Conservation (phyloP, 2,797 vertebrate species). For the Smutsia temminckii region DNA sequence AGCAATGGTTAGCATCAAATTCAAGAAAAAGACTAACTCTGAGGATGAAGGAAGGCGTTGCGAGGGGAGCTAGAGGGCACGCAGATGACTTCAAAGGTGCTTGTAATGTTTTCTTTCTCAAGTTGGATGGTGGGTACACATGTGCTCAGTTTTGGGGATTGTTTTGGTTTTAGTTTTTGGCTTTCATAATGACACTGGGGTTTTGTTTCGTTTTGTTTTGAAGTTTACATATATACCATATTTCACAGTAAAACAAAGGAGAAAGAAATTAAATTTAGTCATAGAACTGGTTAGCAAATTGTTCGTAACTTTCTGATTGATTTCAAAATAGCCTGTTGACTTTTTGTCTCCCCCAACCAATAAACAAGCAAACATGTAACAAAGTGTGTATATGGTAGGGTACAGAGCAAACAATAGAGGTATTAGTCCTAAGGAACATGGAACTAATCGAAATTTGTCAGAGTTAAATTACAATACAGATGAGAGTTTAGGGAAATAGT, state of each 20-base stretch:
- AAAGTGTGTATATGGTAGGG: not conserved
- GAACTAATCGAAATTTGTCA: not conserved
- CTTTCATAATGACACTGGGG: not conserved
- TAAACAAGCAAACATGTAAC: not conserved
- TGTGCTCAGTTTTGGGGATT: not conserved
- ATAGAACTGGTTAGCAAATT: not conserved
- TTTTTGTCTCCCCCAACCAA: not conserved
- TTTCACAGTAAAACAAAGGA: not conserved
- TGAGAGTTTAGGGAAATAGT: not conserved
- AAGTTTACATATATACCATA: not conserved
- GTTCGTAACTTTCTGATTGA: not conserved
- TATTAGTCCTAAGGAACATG: not conserved
- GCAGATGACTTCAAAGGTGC: not conserved
- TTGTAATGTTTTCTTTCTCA: not conserved
- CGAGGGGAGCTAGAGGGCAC: not conserved
- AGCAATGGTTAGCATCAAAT: not conserved
- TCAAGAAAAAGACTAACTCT: not conserved
- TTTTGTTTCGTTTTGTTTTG: not conserved
- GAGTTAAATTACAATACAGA: not conserved
- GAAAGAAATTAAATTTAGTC: not conserved
- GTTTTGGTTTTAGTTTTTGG: not conserved
- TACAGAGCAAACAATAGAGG: slow-evolving; percentile 3
- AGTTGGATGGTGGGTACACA: not conserved
- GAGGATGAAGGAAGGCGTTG: not conserved
- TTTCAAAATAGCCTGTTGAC: not conserved